These are phyloP conservation scores for Drosophila colorata DNA, from an alignment of 2,888 invertebrate genomes.

Conservation along the genomic window DNA sequence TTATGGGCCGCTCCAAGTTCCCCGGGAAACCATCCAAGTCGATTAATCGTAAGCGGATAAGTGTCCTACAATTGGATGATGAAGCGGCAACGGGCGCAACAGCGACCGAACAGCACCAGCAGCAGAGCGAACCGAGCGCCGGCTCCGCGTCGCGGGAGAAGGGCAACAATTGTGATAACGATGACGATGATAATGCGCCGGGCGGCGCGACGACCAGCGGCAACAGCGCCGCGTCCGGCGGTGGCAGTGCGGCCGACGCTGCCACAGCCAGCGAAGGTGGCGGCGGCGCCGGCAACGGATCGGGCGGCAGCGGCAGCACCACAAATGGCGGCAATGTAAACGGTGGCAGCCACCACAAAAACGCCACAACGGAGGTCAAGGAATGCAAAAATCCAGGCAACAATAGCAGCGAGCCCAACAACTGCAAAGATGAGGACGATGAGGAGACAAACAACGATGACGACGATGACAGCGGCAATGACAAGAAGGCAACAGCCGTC, in stretches of 20 bases:
- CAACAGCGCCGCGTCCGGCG: constrained; percentile 30
- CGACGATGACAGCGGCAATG: constrained; percentile 63
- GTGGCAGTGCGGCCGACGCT: constrained; percentile 20
- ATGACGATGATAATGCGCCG: constrained; percentile 75
- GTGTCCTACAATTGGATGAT: constrained; percentile 87
- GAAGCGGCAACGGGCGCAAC: constrained; percentile 47
- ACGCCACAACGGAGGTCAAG: constrained; percentile 35
- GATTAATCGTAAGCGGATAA: constrained; percentile 93
- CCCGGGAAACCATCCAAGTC: constrained; percentile 95
- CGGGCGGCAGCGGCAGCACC: constrained; percentile 36
- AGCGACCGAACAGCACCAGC: constrained; percentile 43
- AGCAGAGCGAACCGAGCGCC: constrained; percentile 55
- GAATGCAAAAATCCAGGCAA: constrained; percentile 56
- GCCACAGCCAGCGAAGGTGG: constrained; percentile 38
- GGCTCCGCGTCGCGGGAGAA: constrained; percentile 63
- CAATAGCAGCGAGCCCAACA: constrained; percentile 24
- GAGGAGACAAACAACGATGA: constrained; percentile 57
- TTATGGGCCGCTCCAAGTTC: constrained; percentile 87
- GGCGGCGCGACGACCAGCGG: constrained; percentile 53
- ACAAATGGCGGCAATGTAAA: constrained; percentile 53
- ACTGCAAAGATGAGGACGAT: constrained; percentile 29
- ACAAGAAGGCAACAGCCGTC: constrained; percentile 59
- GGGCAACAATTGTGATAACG: constrained; percentile 79
- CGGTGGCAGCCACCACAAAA: constrained; percentile 59
- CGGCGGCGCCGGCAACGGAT: constrained; percentile 35